Conservation (phyloP, 2,113 vertebrate genomes). For the Sakesphorus luctuosus region DNA sequence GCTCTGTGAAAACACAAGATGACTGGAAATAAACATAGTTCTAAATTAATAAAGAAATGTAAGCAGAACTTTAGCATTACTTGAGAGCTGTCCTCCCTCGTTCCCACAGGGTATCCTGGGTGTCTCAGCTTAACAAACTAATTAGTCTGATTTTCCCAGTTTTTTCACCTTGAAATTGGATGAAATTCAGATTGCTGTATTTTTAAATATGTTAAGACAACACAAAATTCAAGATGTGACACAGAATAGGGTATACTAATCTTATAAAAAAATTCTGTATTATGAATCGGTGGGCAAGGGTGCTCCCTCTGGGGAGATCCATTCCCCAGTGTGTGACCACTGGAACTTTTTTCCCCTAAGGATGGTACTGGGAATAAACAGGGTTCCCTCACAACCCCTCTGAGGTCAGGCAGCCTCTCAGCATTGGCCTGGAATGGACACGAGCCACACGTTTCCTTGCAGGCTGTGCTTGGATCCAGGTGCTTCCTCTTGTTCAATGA, state of each 20-base stretch:
- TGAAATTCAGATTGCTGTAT: background rate
- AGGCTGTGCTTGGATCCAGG: background rate
- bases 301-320: background rate
- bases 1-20: background rate
- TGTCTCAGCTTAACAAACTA: background rate
- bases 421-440: background rate
- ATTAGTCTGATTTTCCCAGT: background rate
- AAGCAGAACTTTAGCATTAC: background rate
- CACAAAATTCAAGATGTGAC: background rate
- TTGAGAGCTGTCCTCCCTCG: background rate
- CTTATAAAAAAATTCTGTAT: background rate
- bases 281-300: background rate
- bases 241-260: background rate
- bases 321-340: background rate
- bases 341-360: background rate
- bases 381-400: background rate
- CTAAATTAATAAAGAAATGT: background rate
- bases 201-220: background rate
- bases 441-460: background rate
- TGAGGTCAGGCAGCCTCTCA: background rate
- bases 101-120: background rate
- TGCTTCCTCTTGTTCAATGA: conserved; percentile 55
- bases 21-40: background rate
- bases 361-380: background rate
- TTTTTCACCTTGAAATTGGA: accelerated